Evolutionary conservation across 2,797 vertebrate genomes (phyloP).

Genomic region (Ctenopoma kingsleyae): DNA sequence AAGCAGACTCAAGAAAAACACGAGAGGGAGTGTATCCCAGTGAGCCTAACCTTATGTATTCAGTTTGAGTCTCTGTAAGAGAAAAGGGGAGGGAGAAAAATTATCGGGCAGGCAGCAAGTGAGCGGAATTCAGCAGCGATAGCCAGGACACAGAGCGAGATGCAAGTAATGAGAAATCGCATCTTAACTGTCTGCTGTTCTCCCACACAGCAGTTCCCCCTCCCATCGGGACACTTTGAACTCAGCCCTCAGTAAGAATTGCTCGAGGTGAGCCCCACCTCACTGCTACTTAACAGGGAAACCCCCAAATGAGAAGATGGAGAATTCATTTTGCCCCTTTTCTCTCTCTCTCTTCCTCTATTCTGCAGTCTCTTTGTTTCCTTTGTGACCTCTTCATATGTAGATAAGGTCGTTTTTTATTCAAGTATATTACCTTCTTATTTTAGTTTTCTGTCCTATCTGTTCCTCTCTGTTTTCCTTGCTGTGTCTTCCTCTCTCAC

Average conservation of each 20-base stretch:
- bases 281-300: slow-evolving; percentile 55
- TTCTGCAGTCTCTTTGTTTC: slow-evolving; percentile 25
- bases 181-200: slow-evolving; percentile 67
- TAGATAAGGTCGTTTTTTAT: slow-evolving; percentile 14
- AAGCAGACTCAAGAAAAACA: slow-evolving; percentile 27
- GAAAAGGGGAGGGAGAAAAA: slow-evolving; percentile 50
- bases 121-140: slow-evolving; percentile 50
- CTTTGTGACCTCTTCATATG: slow-evolving; percentile 28
- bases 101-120: slow-evolving; percentile 61
- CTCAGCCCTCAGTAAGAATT: slow-evolving; percentile 52
- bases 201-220: slow-evolving; percentile 48
- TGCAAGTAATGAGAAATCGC: slow-evolving; percentile 79
- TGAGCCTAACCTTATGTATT: slow-evolving; percentile 79
- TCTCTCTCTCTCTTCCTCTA: neutral
- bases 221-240: slow-evolving; percentile 66
- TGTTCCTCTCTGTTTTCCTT: neutral
- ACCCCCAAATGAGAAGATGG: slow-evolving; percentile 60
- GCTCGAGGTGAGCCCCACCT: slow-evolving; percentile 63
- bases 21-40: slow-evolving; percentile 30
- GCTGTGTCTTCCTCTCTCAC: neutral
- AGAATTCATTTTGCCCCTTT: slow-evolving; percentile 38
- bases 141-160: slow-evolving; percentile 72
- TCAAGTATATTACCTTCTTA: slow-evolving; percentile 13
- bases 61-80: slow-evolving; percentile 61
- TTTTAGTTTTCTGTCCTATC: neutral